Base-by-base conservation (phyloP, 2,113 vertebrate species). In the Cacatua alba region DNA sequence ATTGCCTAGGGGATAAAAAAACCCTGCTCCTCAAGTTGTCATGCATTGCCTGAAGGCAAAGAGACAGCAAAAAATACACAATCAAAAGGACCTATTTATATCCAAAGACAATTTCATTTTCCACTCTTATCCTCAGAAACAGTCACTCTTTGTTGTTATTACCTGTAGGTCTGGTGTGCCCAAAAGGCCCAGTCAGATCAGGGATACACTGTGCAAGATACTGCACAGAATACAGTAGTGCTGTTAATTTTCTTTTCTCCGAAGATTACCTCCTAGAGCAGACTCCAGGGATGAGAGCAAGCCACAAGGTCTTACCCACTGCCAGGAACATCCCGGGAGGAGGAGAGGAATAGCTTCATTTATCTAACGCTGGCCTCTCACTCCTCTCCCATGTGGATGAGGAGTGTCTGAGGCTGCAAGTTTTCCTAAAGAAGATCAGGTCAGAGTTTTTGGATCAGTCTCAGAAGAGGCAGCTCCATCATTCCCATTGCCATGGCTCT, bases 11-110 rank as follows among this genome's bases (percentile, higher is more conserved):
- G 94, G 79, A 87, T 71, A 82, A 92, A 86, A 94, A 84, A 17
- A 6, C 13, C 64, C 37, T 77, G 67, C 37, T 94, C 31, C 79
- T 95, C 37, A 74, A 88, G 94, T 94, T 95, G 92, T 95, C 94
- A 33, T 88, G 95, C 2, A 7, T 89, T 96, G 95, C 95, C 90
- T 70, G 63, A 92, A 96, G 92, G 95, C 72, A 92, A 94, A 82
- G 57, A 90, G 67, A 63, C 81, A 86, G 84, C 67, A 96, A 92
- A 96, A 97, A 96, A 94, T 90, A 92, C 85, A 95, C 93, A 88
- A 96, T 95, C 86, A 92, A 88, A 96, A 87, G 84, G 84, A 94
- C 74, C 89, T 97, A 95, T 97, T 97, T 97, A 95, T 95, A 97
- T 94, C 95, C 64, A 72, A 90, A 95, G 87, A 97, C 89, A 95